These are phyloP conservation scores for Torymus tubicola DNA, from an alignment of 2,888 invertebrate genomes.

Conservation along the genomic window DNA sequence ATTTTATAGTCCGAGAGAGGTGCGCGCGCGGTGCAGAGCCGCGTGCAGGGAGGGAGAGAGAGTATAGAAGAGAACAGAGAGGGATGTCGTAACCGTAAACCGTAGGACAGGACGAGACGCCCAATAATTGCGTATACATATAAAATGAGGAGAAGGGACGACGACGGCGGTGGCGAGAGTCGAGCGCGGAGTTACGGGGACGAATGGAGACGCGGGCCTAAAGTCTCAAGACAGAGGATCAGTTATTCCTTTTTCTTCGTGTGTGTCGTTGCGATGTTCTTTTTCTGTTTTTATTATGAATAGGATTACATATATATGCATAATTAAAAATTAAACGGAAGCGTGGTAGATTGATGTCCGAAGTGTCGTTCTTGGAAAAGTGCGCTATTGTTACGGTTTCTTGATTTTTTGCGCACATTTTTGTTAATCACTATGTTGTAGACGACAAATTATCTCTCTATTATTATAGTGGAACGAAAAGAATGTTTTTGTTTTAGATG, in stretches of 20 bases:
- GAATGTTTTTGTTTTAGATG: background rate
- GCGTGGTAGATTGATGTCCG: background rate
- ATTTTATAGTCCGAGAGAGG: slow-evolving; percentile 44
- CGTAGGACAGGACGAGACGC: slow-evolving; percentile 64
- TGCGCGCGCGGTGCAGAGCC: background rate
- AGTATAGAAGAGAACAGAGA: slow-evolving; percentile 3
- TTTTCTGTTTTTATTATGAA: background rate
- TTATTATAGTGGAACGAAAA: background rate
- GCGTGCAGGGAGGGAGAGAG: slow-evolving; percentile 11
- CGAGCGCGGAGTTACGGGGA: slow-evolving; percentile 26
- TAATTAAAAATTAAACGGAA: slow-evolving; percentile 53
- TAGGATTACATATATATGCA: slow-evolving; percentile 46
- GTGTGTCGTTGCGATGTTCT: background rate
- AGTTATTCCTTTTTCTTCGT: background rate
- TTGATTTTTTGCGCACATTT: background rate
- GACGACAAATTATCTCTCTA: background rate
- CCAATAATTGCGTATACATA: slow-evolving; percentile 71
- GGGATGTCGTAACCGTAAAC: slow-evolving; percentile 56
- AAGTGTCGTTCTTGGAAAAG: slow-evolving; percentile 28
- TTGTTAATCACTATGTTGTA: background rate
- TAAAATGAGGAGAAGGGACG: slow-evolving; percentile 61
- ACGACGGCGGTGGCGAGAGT: slow-evolving; percentile 25
- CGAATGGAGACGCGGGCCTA: slow-evolving; percentile 28
- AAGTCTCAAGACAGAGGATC: background rate
- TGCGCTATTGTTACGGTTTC: background rate